These are phyloP conservation scores for Apodemus agrarius DNA, from an alignment of 2,797 vertebrate genomes.

Conservation along the genomic window DNA sequence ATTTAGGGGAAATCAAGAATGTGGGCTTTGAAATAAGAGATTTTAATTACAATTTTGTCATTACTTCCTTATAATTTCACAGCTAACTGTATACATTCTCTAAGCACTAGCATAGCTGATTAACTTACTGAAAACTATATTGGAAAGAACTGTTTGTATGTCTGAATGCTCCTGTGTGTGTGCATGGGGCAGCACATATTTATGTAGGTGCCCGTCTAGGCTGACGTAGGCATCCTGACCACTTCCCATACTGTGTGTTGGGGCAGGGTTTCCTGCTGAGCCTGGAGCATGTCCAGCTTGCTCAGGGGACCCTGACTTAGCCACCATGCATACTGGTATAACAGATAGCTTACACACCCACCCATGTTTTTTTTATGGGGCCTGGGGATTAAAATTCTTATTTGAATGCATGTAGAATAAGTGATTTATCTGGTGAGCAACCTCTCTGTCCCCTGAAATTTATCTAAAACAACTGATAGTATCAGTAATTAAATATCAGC, in stretches of 20 bases:
- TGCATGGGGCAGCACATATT: not conserved
- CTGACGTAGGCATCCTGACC: not conserved
- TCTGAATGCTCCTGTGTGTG: not conserved
- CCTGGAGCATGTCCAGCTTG: not conserved
- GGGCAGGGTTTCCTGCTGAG: not conserved
- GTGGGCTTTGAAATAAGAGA: not conserved
- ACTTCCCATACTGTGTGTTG: not conserved
- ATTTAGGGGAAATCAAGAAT: not conserved
- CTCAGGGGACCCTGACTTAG: not conserved
- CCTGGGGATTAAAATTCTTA: not conserved
- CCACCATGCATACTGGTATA: not conserved
- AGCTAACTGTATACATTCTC: constrained; percentile 21
- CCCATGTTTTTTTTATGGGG: not conserved
- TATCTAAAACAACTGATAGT: constrained; percentile 26
- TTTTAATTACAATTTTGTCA: constrained; percentile 35
- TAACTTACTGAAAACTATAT: not conserved
- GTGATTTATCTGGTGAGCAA: not conserved
- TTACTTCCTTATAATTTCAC: not conserved
- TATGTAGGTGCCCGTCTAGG: not conserved
- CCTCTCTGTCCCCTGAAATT: not conserved
- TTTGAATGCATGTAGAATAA: not conserved
- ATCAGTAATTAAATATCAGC: not conserved
- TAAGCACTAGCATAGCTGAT: not conserved
- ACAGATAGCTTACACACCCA: not conserved
- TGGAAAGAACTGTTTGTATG: not conserved